Evolutionary conservation across 2,113 vertebrate genomes (phyloP).

Genomic region (Rafetus swinhoei): DNA sequence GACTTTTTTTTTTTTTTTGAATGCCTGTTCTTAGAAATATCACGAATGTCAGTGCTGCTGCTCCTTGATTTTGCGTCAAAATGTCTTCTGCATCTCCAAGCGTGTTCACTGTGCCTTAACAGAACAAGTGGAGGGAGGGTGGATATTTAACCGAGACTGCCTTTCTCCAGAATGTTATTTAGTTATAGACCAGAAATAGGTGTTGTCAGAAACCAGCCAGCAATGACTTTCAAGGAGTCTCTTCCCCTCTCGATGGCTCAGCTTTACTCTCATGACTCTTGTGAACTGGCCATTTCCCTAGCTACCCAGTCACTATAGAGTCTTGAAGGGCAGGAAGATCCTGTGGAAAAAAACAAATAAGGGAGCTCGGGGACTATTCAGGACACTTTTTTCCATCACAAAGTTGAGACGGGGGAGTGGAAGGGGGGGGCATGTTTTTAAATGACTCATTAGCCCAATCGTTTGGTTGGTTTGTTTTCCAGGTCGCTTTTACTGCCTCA

Average conservation of each 20-base stretch:
- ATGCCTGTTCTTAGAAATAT: neutral
- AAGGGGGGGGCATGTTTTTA: neutral
- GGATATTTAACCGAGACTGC: constrained; percentile 44
- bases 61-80: neutral
- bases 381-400: neutral
- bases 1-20: neutral
- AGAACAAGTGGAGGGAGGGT: constrained; percentile 16
- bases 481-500: neutral
- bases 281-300: neutral
- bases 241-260: neutral
- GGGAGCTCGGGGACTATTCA: neutral
- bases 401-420: neutral
- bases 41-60: constrained; percentile 25
- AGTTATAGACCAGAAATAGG: constrained; percentile 34
- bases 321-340: neutral
- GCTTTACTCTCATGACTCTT: neutral
- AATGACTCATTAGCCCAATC: neutral
- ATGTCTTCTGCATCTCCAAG: constrained; percentile 21
- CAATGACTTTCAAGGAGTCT: neutral
- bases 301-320: neutral
- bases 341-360: neutral
- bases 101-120: constrained; percentile 21
- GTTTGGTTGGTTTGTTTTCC: neutral
- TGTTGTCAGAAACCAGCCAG: constrained; percentile 41
- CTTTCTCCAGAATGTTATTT: constrained; percentile 48